These are phyloP conservation scores for Pentalonia nigronervosa DNA, from an alignment of 1,140 invertebrate genomes.

Conservation along the genomic window DNA sequence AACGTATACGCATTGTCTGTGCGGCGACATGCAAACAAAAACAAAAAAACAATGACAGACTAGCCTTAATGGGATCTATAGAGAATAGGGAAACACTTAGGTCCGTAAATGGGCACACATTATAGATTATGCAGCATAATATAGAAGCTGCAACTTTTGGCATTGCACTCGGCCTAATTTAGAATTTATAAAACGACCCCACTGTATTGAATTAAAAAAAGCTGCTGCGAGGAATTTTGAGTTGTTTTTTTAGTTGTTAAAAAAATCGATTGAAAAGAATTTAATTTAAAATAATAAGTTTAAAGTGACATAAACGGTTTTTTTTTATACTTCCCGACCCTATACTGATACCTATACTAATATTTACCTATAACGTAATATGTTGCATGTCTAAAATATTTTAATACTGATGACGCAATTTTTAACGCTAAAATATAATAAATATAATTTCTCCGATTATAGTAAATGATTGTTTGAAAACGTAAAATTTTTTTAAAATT, in stretches of 20 bases:
- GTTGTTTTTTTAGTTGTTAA: background rate
- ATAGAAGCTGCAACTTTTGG: background rate
- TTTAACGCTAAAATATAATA: background rate
- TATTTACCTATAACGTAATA: background rate
- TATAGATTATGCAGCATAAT: background rate
- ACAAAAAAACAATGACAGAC: constrained; percentile 52
- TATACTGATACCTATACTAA: background rate
- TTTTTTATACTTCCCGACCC: background rate
- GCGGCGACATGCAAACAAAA: constrained; percentile 41
- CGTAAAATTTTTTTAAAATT: too few species aligned
- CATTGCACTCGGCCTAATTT: constrained; percentile 19
- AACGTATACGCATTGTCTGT: constrained; percentile 48
- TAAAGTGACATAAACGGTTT: background rate
- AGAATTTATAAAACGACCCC: background rate
- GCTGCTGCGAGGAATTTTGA: background rate
- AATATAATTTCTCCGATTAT: background rate
- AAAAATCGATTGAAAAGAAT: background rate
- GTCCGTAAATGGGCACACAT: constrained; percentile 28
- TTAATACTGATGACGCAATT: background rate
- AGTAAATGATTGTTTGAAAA: background rate
- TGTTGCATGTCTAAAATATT: background rate
- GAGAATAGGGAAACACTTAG: constrained; percentile 46
- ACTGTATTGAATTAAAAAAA: background rate
- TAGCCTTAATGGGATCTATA: constrained; percentile 37
- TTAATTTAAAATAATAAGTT: background rate